Percentiles rank a stretch among this genome's conserved stretches.
These are phyloP conservation scores for Dastarcus helophoroides DNA, from an alignment of 2,888 invertebrate species.

Conservation along the genomic window DNA sequence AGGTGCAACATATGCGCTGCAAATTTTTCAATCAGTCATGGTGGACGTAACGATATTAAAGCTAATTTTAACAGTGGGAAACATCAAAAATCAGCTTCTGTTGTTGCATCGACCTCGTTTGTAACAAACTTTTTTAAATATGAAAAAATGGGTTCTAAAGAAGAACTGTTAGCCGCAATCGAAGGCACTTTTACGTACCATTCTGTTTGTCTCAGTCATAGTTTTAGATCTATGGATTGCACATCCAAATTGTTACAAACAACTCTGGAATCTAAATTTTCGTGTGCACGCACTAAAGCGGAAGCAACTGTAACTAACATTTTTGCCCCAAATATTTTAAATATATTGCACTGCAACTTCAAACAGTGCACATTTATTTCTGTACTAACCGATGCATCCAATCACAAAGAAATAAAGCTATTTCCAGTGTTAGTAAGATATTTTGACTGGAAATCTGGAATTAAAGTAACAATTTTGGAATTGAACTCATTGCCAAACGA, in stretches of 20 bases:
- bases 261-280: conserved; percentile 5
- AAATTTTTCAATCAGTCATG: conserved; percentile 5
- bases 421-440: conserved; percentile 22
- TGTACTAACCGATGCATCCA: conserved; percentile 20
- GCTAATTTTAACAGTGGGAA: conserved; percentile 3
- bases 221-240: conserved; percentile 10
- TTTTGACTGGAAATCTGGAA: conserved; percentile 18
- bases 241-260: conserved; percentile 7
- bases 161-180: conserved; percentile 3
- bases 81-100: conserved; percentile 3
- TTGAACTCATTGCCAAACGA: conserved; percentile 8
- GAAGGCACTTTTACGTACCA: conserved; percentile 9
- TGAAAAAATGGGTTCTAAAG: conserved; percentile 1
- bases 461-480: conserved; percentile 14
- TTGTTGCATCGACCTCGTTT: conserved; percentile 4
- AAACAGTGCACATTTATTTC: conserved; percentile 15
- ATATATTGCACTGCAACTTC: conserved; percentile 14
- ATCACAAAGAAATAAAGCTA: conserved; percentile 18
- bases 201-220: conserved; percentile 6
- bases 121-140: conserved; percentile 2
- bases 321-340: conserved; percentile 9
- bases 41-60: conserved; percentile 2
- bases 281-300: conserved; percentile 9
- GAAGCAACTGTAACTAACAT: conserved; percentile 11
- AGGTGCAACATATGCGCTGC: conserved; percentile 3